phyloP scores from a whole-genome alignment of 2,797 vertebrate species.

The Acanthurus lineatus region DNA sequence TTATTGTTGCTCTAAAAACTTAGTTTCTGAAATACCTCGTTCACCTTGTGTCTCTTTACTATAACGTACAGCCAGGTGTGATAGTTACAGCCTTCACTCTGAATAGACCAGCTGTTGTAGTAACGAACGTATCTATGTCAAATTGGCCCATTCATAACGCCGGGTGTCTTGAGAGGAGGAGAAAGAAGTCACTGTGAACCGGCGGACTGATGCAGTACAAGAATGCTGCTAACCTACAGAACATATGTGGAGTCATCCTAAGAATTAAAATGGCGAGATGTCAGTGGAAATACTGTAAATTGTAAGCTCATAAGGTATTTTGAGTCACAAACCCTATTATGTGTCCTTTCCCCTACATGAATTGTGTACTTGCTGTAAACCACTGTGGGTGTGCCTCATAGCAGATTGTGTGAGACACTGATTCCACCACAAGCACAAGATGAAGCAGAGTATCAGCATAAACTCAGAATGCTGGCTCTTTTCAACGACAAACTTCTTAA shows the following conservation, averaged over 20 bases:
- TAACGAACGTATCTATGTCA: conserved; percentile 44
- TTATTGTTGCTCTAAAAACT: neutral
- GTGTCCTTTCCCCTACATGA: no score
- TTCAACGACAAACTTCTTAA: no score
- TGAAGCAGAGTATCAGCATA: no score
- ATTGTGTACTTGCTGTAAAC: no score
- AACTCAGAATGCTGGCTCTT: no score
- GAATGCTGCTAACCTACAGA: conserved; percentile 29
- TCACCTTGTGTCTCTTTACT: neutral
- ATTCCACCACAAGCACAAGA: no score
- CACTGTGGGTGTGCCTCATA: no score
- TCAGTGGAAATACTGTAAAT: neutral
- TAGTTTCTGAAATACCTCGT: neutral
- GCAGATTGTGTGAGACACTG: no score
- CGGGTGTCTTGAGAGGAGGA: conserved; percentile 36
- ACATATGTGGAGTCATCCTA: neutral
- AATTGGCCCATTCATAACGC: conserved; percentile 64
- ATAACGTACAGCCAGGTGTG: conserved; percentile 53
- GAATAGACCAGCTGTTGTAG: conserved; percentile 72
- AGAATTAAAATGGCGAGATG: neutral
- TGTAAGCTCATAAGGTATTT: neutral
- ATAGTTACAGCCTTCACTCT: conserved; percentile 34
- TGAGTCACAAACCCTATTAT: neutral
- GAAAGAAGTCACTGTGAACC: conserved; percentile 70
- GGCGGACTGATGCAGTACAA: conserved; percentile 36